Percentiles rank a stretch among this genome's conserved stretches.
These are phyloP conservation scores for Lasioglossum albipes DNA, from an alignment of 1,140 invertebrate genomes.

Conservation along the genomic window DNA sequence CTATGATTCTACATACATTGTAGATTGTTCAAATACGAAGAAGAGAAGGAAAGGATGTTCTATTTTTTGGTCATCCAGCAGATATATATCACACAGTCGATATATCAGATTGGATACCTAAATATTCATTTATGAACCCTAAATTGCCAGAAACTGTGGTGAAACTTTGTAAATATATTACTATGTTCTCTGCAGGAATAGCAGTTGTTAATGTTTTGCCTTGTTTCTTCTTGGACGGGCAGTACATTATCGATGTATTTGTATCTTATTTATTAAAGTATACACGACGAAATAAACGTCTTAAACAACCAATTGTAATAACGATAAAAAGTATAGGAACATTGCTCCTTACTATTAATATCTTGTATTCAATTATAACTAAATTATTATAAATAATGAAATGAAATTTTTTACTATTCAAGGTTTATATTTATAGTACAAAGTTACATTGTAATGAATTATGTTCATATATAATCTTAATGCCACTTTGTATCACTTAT, in stretches of 20 bases:
- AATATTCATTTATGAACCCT: constrained; percentile 83
- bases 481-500: constrained; percentile 43
- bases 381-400: constrained; percentile 65
- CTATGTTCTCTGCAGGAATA: constrained; percentile 94
- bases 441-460: constrained; percentile 38
- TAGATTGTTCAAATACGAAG: constrained; percentile 85
- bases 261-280: constrained; percentile 81
- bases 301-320: constrained; percentile 79
- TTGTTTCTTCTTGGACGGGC: constrained; percentile 95
- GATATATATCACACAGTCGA: constrained; percentile 87
- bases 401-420: constrained; percentile 35
- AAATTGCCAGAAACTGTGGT: constrained; percentile 86
- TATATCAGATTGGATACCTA: constrained; percentile 91
- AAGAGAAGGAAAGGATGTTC: constrained; percentile 82
- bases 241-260: constrained; percentile 87
- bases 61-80: constrained; percentile 88
- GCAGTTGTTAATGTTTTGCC: constrained; percentile 95
- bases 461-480: constrained; percentile 32
- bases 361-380: constrained; percentile 72
- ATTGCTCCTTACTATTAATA: constrained; percentile 77
- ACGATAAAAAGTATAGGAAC: constrained; percentile 81
- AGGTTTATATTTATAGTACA: constrained; percentile 26
- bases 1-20: constrained; percentile 36
- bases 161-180: constrained; percentile 86
- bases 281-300: constrained; percentile 76